phyloP scores from a whole-genome alignment of 2,797 vertebrate species.

The Syngnathus rostellatus region DNA sequence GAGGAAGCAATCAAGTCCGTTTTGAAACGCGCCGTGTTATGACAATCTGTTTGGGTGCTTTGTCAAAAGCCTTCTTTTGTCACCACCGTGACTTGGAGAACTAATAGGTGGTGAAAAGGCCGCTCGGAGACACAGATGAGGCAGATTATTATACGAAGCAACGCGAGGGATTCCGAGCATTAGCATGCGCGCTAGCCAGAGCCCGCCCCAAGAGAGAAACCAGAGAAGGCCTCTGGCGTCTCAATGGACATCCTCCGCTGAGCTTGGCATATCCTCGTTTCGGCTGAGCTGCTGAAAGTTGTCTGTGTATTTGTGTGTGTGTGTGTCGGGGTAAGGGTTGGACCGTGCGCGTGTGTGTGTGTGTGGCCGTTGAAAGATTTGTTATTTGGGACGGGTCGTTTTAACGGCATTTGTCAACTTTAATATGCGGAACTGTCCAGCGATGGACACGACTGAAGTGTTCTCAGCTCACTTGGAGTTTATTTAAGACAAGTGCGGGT shows the following conservation, averaged over 20 bases:
- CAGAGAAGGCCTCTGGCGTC: conserved; percentile 52
- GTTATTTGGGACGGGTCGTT: conserved; percentile 51
- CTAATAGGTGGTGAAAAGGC: conserved; percentile 64
- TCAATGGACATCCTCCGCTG: conserved; percentile 45
- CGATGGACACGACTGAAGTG: conserved; percentile 43
- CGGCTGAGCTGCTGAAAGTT: conserved; percentile 44
- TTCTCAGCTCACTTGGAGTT: conserved; percentile 46
- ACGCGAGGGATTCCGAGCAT: conserved; percentile 42
- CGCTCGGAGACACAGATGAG: conserved; percentile 33
- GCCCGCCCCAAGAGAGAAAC: conserved; percentile 55
- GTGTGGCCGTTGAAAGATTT: conserved; percentile 46
- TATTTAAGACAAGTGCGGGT: conserved; percentile 47
- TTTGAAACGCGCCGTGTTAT: conserved; percentile 32
- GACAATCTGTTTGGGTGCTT: conserved; percentile 59
- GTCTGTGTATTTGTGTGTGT: conserved; percentile 10
- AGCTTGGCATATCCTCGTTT: conserved; percentile 50
- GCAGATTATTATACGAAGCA: conserved; percentile 44
- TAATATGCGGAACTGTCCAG: conserved; percentile 40
- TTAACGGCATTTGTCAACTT: conserved; percentile 65
- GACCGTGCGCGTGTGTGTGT: background rate
- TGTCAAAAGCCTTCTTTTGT: conserved; percentile 61
- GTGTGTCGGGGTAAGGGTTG: conserved; percentile 14
- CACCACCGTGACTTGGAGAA: conserved; percentile 29
- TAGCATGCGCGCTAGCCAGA: conserved; percentile 64
- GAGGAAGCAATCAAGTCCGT: conserved; percentile 32